These are phyloP conservation scores for Porites rus DNA, from an alignment of 92 coral and sea anemone species.

Conservation along the genomic window DNA sequence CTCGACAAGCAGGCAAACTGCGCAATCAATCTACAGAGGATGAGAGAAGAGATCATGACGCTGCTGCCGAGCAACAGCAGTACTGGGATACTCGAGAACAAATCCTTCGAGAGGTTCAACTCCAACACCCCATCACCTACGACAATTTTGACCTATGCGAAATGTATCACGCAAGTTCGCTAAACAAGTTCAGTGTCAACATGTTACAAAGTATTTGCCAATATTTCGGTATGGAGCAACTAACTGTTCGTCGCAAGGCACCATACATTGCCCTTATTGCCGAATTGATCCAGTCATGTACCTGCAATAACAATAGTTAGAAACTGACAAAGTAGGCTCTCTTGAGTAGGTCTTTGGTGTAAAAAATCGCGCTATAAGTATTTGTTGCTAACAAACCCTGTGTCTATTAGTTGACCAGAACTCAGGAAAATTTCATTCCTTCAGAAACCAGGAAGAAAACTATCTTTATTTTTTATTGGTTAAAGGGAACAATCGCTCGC, in stretches of 20 bases:
- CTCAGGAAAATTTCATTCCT: no score
- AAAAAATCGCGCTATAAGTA: no score
- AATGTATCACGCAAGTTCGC: neutral
- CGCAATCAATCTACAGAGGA: neutral
- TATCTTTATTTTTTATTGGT: no score
- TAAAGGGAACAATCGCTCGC: no score
- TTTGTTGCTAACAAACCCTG: no score
- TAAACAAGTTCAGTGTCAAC: neutral
- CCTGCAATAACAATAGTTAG: neutral
- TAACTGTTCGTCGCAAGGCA: no score
- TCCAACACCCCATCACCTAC: neutral
- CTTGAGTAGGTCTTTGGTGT: no score
- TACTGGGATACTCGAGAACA: neutral
- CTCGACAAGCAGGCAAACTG: constrained; percentile 5
- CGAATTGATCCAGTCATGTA: neutral
- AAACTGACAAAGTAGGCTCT: no score
- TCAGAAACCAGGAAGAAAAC: no score
- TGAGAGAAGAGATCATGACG: constrained; percentile 6
- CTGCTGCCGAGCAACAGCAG: constrained; percentile 5
- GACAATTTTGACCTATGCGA: neutral
- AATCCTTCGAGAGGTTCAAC: neutral
- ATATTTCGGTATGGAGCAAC: no score
- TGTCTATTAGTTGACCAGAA: no score
- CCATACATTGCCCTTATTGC: neutral
- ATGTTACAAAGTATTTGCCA: no score